phyloP scores from a whole-genome alignment of 1,140 invertebrate genomes.

The Aphidius gifuensis region DNA sequence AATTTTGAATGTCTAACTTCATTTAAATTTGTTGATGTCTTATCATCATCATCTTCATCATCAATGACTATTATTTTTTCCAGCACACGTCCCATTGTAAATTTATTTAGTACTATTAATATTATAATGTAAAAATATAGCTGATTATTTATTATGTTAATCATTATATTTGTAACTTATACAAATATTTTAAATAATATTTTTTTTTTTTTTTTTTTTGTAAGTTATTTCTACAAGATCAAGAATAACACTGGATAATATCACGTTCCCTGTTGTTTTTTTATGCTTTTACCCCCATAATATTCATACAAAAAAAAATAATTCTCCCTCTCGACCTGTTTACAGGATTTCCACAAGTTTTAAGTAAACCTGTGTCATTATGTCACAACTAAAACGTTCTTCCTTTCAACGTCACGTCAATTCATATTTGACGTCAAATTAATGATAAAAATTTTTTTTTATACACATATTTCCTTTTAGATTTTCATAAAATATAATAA shows the following conservation, averaged over 20 bases:
- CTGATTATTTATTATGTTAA: not conserved
- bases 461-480: too few relatives aligned
- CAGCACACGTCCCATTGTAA: not conserved
- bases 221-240: slow-evolving; percentile 9
- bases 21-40: too few relatives aligned
- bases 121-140: not conserved
- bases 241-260: slow-evolving; percentile 14
- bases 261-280: slow-evolving; percentile 7
- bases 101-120: not conserved
- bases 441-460: too few relatives aligned
- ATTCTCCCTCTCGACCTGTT: too few relatives aligned
- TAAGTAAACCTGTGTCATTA: not conserved
- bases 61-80: not conserved
- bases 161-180: too few relatives aligned
- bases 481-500: too few relatives aligned
- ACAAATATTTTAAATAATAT: not conserved
- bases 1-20: too few relatives aligned
- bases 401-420: not conserved
- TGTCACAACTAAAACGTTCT: not conserved
- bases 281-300: slow-evolving; percentile 9
- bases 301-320: not conserved
- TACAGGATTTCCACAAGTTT: not conserved
- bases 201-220: too few relatives aligned
- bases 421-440: too few relatives aligned
- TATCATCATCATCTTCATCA: not conserved